A percentile compares a stretch with the other conserved stretches of the same genome.
These are phyloP conservation scores for Anthopleura sola DNA, from an alignment of 64 coral and sea anemone species.

Conservation along the genomic window DNA sequence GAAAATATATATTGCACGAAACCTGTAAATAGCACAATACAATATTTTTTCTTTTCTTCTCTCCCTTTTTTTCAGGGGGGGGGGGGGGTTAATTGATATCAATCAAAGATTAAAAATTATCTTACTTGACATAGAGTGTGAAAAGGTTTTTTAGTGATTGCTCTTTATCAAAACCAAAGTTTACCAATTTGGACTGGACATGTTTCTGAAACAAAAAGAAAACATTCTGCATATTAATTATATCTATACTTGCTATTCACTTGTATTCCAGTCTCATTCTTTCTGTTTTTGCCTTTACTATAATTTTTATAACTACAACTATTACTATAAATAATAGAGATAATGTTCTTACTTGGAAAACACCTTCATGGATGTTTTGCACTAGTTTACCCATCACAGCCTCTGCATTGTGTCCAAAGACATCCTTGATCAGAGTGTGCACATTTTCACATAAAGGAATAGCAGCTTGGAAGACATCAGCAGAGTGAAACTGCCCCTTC, in stretches of 20 bases:
- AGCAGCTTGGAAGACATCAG: constrained; percentile 90
- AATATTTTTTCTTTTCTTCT: no score
- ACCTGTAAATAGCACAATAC: no score
- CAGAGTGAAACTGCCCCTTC: constrained; percentile 77
- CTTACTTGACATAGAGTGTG: constrained; percentile 72
- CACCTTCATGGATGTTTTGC: constrained; percentile 92
- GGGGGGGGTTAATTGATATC: no score
- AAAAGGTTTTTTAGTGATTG: constrained; percentile 83
- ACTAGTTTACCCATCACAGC: constrained; percentile 97
- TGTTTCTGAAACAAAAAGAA: constrained; percentile 46
- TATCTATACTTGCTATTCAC: no score
- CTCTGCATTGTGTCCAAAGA: constrained; percentile 91
- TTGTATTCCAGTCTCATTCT: no score
- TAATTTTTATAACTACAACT: no score
- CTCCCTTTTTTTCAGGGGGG: no score
- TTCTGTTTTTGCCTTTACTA: no score
- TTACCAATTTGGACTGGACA: constrained; percentile 52
- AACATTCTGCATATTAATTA: no score
- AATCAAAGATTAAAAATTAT: no score
- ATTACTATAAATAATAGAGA: no score
- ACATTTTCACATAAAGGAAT: constrained; percentile 86
- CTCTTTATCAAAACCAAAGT: constrained; percentile 66
- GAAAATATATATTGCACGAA: no score
- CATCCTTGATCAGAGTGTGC: constrained; percentile 72
- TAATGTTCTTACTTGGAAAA: constrained; percentile 65